A percentile compares a stretch with the other conserved stretches of the same genome.
These are phyloP conservation scores for Tuta absoluta DNA, from an alignment of 2,888 invertebrate species.

Conservation along the genomic window DNA sequence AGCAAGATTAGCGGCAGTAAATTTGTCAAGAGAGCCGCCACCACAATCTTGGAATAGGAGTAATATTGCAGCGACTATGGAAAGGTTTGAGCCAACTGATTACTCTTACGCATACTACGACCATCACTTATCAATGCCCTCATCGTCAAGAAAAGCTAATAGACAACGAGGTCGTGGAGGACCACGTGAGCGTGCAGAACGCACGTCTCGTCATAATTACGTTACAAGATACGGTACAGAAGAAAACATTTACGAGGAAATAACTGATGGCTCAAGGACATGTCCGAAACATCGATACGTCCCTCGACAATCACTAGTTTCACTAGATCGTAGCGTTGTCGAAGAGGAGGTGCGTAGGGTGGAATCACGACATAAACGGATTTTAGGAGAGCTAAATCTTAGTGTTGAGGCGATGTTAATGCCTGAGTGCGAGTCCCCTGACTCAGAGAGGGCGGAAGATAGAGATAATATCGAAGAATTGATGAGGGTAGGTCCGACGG, in stretches of 20 bases:
- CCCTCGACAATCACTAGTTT: conserved; percentile 83
- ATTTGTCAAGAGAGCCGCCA: conserved; percentile 68
- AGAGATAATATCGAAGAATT: conserved; percentile 84
- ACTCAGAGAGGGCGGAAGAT: conserved; percentile 83
- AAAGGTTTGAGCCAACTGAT: conserved; percentile 85
- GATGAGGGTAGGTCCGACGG: conserved; percentile 85
- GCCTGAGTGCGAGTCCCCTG: conserved; percentile 87
- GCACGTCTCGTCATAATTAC: conserved; percentile 84
- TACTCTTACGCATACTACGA: conserved; percentile 93
- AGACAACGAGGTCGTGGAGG: conserved; percentile 73
- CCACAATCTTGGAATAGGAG: conserved; percentile 83
- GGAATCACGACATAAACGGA: conserved; percentile 90
- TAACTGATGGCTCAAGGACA: conserved; percentile 83
- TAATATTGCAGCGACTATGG: conserved; percentile 84
- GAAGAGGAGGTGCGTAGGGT: conserved; percentile 92
- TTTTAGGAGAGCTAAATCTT: conserved; percentile 92
- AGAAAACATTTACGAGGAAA: conserved; percentile 92
- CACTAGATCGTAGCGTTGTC: conserved; percentile 86
- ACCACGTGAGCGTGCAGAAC: conserved; percentile 31
- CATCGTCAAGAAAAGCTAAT: conserved; percentile 72
- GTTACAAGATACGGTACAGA: conserved; percentile 91
- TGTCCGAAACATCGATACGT: conserved; percentile 76
- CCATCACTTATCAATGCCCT: conserved; percentile 85
- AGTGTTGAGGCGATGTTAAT: conserved; percentile 95
- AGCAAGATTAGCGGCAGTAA: conserved; percentile 74